Conservation (phyloP, 2,888 invertebrate species). For the Mythimna impura region DNA sequence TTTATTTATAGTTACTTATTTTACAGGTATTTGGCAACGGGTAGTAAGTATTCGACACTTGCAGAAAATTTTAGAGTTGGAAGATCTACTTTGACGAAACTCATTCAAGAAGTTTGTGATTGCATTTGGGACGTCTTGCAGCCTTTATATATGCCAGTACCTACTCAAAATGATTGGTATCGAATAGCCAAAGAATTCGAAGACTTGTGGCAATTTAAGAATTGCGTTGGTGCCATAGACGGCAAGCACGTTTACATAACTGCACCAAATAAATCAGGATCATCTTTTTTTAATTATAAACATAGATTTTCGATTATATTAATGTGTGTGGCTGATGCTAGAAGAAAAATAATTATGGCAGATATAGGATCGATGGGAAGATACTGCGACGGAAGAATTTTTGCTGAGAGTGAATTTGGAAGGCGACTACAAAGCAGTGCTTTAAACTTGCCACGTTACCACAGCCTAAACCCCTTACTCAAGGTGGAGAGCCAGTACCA, state of each 20-base stretch:
- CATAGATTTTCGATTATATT: too few relatives aligned
- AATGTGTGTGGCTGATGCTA: not conserved
- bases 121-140: not conserved
- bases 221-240: not conserved
- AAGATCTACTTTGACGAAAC: not conserved
- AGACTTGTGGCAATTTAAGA: slow-evolving; percentile 8
- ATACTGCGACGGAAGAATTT: not conserved
- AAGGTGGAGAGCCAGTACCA: too few relatives aligned
- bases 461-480: not conserved
- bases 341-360: not conserved
- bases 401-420: not conserved
- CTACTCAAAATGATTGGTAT: slow-evolving; percentile 7
- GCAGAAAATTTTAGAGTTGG: slow-evolving; percentile 5
- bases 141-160: not conserved
- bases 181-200: not conserved
- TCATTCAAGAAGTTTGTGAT: not conserved
- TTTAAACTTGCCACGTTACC: not conserved
- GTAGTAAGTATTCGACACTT: not conserved
- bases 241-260: not conserved
- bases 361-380: not conserved
- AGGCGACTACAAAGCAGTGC: not conserved
- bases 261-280: slow-evolving; percentile 2
- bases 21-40: slow-evolving; percentile 2
- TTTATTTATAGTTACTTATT: slow-evolving; percentile 1
- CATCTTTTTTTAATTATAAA: not conserved